phyloP scores from a whole-genome alignment of 1,140 invertebrate genomes.

The Holcopasites calliopsidis region DNA sequence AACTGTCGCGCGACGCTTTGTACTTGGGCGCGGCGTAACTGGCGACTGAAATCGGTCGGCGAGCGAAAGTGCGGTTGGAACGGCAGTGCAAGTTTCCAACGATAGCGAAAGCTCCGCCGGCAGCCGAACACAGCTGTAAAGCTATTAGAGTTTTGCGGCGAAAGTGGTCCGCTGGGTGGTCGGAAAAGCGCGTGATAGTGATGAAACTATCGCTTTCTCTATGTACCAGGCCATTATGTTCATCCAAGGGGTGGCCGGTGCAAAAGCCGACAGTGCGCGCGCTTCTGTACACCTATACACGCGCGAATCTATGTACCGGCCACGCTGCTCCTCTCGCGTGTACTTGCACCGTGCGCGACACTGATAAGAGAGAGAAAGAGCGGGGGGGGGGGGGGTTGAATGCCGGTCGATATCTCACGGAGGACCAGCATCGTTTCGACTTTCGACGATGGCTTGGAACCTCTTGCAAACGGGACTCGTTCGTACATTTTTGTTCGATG shows the following conservation, averaged over 20 bases:
- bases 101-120: conserved; percentile 76
- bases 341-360: background rate
- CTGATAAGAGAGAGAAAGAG: conserved; percentile 35
- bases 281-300: background rate
- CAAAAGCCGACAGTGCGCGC: conserved; percentile 43
- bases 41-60: conserved; percentile 37
- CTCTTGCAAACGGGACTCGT: conserved; percentile 12
- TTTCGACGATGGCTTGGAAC: conserved; percentile 66
- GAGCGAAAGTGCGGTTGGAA: conserved; percentile 67
- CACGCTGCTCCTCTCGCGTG: conserved; percentile 7
- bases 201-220: conserved; percentile 44
- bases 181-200: conserved; percentile 46
- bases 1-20: no score
- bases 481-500: background rate
- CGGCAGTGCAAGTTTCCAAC: conserved; percentile 75
- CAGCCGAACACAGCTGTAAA: conserved; percentile 71
- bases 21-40: background rate
- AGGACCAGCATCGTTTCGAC: conserved; percentile 56
- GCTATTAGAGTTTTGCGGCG: conserved; percentile 68
- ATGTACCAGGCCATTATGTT: conserved; percentile 43
- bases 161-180: conserved; percentile 34
- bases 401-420: conserved; percentile 74
- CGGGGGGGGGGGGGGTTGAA: conserved; percentile 49
- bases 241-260: conserved; percentile 38
- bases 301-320: background rate